Conservation (phyloP, 2,888 invertebrate species). For the Toxonevra muliebris region DNA sequence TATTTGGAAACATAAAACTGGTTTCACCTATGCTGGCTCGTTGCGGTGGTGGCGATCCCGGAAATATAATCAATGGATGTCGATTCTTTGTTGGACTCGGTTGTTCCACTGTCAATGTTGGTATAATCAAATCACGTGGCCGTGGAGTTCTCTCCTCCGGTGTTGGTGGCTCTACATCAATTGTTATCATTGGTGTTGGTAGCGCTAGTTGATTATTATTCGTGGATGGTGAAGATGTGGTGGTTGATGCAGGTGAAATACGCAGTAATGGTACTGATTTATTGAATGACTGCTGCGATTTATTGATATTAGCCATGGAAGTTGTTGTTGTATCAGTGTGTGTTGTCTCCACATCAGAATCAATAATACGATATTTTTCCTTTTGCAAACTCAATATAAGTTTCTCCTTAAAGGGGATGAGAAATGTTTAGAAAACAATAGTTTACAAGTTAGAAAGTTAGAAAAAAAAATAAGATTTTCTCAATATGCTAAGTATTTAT, state of each 20-base stretch:
- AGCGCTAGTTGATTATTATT: constrained; percentile 15
- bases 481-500: too few species aligned
- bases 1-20: constrained; percentile 61
- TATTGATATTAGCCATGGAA: constrained; percentile 46
- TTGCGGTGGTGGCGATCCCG: constrained; percentile 70
- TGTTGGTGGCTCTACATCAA: constrained; percentile 56
- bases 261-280: constrained; percentile 36
- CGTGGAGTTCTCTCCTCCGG: constrained; percentile 52
- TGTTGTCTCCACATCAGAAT: constrained; percentile 48
- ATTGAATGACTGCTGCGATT: constrained; percentile 27
- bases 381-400: constrained; percentile 40
- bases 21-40: constrained; percentile 63
- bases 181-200: constrained; percentile 47
- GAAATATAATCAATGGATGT: constrained; percentile 65
- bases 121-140: constrained; percentile 70
- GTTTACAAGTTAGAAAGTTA: constrained; percentile 3
- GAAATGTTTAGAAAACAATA: constrained; percentile 1
- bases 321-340: constrained; percentile 50
- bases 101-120: constrained; percentile 73
- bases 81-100: constrained; percentile 74
- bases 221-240: background rate
- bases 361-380: constrained; percentile 38
- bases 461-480: background rate
- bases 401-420: constrained; percentile 37
- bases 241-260: constrained; percentile 37